Base-by-base conservation (phyloP, 2,113 vertebrate species). In the Myocastor coypus region DNA sequence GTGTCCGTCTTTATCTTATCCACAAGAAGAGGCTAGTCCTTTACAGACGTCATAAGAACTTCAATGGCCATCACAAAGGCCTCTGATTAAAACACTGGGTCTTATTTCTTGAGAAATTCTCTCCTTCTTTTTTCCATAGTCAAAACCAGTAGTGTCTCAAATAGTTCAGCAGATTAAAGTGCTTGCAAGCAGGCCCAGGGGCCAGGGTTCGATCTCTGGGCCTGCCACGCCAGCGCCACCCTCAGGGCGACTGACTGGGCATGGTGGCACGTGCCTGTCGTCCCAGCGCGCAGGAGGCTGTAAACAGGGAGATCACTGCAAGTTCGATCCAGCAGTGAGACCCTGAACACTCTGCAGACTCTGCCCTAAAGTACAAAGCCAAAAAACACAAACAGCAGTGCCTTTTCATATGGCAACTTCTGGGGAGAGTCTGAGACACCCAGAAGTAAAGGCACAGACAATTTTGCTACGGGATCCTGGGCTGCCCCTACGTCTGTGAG, bases 51-150 rank as follows among this genome's bases (percentile, higher is more conserved):
- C 52, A 80, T 88, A 89, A 50, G 4, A 46, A 26, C 10, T 90
- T 46, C 19, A 4, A 0, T 5, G 14, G 20, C 19, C 34, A 61
- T 34, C 91, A 80, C 6, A 94, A 91, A 37, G 46, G 73, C 59
- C 3, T 42, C 59, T 94, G 3, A 71, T 77, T 90, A 69, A 86
- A 94, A 68, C 71, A 77, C 1, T 77, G 26, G 13, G 30, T 16
- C 88, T 78, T 11, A 63, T 52, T 89, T 94, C 66, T 71, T 63
- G 52, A 84, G 66, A 77, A 78, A 87, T 46, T 92, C 30, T 87
- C 89, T 85, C 1, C 30, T 30, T 37, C 42, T 57, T 46, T 61
- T 34, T 59, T 7, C 55, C 7, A 55, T 34, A 14, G n/a, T 64
- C 34, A 94, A 91, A 78, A 89, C 16, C 1, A 40, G 55, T 32